Percentiles rank a stretch among this genome's conserved stretches.
phyloP scores from a whole-genome alignment of 1,140 invertebrate species.

The Gryllus bimaculatus region DNA sequence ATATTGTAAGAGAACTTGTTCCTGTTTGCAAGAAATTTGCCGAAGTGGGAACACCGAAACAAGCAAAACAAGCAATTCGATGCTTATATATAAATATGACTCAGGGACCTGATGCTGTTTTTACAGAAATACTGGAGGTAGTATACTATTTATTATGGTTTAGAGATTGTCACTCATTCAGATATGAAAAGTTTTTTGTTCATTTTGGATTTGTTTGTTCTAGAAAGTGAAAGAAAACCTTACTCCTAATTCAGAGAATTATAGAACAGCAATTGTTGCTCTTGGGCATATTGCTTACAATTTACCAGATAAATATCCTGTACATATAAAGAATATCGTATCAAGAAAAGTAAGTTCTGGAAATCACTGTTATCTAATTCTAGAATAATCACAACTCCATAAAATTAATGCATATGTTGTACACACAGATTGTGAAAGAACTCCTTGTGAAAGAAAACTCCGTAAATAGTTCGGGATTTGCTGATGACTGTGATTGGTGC shows the following conservation, averaged over 20 bases:
- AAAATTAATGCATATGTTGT: no score
- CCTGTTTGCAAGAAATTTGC: conserved; percentile 80
- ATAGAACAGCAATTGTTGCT: conserved; percentile 85
- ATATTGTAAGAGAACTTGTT: conserved; percentile 61
- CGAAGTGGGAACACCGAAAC: conserved; percentile 80
- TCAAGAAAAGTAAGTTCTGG: conserved; percentile 63
- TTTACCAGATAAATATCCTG: conserved; percentile 77
- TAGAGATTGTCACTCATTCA: conserved; percentile 8
- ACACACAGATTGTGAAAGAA: conserved; percentile 78
- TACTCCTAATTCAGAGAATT: conserved; percentile 69
- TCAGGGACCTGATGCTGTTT: conserved; percentile 66
- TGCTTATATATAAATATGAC: conserved; percentile 83
- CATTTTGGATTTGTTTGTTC: conserved; percentile 20
- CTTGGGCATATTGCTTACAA: conserved; percentile 90
- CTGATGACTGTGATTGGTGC: conserved; percentile 68
- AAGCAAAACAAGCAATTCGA: conserved; percentile 90
- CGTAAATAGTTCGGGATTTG: conserved; percentile 33
- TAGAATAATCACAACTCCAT: no score
- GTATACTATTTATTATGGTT: conserved; percentile 16
- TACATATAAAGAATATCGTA: conserved; percentile 87
- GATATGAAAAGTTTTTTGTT: conserved; percentile 1
- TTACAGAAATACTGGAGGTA: conserved; percentile 78
- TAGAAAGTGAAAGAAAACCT: conserved; percentile 60
- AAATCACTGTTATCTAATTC: no score
- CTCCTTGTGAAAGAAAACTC: conserved; percentile 75